A percentile compares a stretch with the other conserved stretches of the same genome.
These are phyloP conservation scores for Drosophila silvestris DNA, from an alignment of 2,888 invertebrate genomes.

Conservation along the genomic window DNA sequence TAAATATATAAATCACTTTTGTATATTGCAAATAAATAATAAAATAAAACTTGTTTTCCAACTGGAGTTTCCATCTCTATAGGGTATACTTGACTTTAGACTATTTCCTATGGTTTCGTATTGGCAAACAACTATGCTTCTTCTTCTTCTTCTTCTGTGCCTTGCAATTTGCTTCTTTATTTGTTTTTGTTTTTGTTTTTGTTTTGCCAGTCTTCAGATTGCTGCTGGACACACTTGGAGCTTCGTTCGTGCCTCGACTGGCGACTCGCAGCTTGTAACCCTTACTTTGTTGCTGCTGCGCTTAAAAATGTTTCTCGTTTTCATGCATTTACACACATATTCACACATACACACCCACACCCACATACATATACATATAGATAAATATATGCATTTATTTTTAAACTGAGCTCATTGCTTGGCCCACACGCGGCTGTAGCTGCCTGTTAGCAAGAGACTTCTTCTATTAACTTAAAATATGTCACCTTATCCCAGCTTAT, in stretches of 20 bases:
- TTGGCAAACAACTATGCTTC: slow-evolving; percentile 5
- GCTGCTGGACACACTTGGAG: slow-evolving; percentile 37
- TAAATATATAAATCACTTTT: no score
- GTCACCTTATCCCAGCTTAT: neutral
- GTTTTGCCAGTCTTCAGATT: slow-evolving; percentile 49
- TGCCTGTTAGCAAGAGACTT: neutral
- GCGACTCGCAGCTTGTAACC: slow-evolving; percentile 38
- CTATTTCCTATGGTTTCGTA: slow-evolving; percentile 2
- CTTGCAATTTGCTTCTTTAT: slow-evolving; percentile 32
- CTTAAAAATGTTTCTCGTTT: slow-evolving; percentile 31
- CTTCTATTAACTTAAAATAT: neutral
- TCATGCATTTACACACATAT: neutral
- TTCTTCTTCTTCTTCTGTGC: slow-evolving; percentile 10
- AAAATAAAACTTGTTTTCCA: neutral
- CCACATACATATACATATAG: neutral
- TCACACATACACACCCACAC: neutral
- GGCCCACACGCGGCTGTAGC: slow-evolving; percentile 33
- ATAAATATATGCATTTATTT: slow-evolving; percentile 1
- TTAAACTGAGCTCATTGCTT: slow-evolving; percentile 30
- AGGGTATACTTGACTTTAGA: slow-evolving; percentile 23
- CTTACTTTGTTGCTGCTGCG: slow-evolving; percentile 58
- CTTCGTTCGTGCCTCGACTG: slow-evolving; percentile 41
- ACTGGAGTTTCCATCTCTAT: neutral
- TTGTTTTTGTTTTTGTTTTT: slow-evolving; percentile 17
- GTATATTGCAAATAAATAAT: no score